phyloP scores from a whole-genome alignment of 1,140 invertebrate genomes.

The Rhyacophila brunnea region DNA sequence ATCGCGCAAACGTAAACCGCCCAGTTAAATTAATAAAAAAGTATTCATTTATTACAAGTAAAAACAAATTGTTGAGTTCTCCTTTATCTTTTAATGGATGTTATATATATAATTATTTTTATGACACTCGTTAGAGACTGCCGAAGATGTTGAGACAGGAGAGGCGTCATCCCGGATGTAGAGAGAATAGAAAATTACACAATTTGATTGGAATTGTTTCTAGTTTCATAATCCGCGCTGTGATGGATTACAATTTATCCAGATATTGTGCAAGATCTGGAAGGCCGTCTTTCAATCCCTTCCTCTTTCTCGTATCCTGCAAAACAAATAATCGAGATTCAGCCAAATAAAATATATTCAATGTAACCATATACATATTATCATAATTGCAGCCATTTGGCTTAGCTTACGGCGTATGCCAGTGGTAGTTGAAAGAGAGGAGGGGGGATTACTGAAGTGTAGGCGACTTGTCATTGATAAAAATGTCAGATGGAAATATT shows the following conservation, averaged over 20 bases:
- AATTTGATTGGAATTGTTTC: conserved; percentile 29
- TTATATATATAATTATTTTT: neutral
- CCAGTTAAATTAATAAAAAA: neutral
- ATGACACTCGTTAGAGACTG: neutral
- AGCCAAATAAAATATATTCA: neutral
- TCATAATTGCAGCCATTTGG: too few relatives aligned
- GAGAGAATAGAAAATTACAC: conserved; percentile 9
- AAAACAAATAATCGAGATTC: conserved; percentile 33
- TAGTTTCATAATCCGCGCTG: conserved; percentile 28
- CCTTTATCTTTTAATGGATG: conserved; percentile 23
- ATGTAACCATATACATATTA: neutral
- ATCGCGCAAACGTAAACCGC: neutral
- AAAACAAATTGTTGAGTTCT: conserved; percentile 28
- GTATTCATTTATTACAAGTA: conserved; percentile 21
- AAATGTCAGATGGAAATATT: too few relatives aligned
- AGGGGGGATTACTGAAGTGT: too few relatives aligned
- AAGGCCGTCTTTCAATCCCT: conserved; percentile 97
- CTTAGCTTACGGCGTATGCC: too few relatives aligned
- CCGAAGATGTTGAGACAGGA: neutral
- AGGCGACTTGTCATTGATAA: too few relatives aligned
- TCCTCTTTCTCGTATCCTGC: conserved; percentile 95
- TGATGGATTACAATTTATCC: conserved; percentile 83
- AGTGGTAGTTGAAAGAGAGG: too few relatives aligned
- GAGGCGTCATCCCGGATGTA: neutral
- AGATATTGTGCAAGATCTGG: conserved; percentile 90